Conservation (phyloP, 2,113 vertebrate species). For the Phaethornis superciliosus region DNA sequence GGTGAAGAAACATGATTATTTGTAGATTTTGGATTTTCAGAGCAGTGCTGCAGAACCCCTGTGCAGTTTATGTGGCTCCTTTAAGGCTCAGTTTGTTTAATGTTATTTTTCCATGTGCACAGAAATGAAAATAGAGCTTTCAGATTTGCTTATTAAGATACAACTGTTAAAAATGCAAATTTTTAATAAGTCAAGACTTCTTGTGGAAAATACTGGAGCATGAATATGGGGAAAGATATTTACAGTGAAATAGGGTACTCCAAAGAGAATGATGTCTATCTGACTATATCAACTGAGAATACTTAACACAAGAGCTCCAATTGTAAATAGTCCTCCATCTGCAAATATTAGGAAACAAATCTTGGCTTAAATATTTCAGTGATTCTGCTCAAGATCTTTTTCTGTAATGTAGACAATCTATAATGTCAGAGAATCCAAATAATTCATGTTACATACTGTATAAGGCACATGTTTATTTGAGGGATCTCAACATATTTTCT, state of each 20-base stretch:
- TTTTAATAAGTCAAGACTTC: background rate
- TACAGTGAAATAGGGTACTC: background rate
- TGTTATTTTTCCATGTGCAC: background rate
- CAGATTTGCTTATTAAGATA: background rate
- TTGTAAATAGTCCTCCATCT: background rate
- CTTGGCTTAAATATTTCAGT: background rate
- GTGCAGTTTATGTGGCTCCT: background rate
- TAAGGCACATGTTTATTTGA: background rate
- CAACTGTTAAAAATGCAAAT: background rate
- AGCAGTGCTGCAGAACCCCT: background rate
- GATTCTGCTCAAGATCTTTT: background rate
- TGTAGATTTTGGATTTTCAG: background rate
- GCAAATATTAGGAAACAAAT: background rate
- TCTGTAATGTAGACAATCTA: background rate
- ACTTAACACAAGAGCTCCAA: background rate
- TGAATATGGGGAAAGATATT: background rate
- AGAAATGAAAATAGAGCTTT: background rate
- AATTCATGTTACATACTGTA: background rate
- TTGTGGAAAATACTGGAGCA: background rate
- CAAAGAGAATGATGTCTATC: background rate
- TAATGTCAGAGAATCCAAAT: background rate
- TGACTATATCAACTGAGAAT: background rate
- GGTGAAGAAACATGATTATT: conserved; percentile 15
- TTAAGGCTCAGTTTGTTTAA: background rate
- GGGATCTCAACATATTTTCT: background rate